Evolutionary conservation across 2,797 vertebrate species (phyloP).

Genomic region (Ibycter americanus): DNA sequence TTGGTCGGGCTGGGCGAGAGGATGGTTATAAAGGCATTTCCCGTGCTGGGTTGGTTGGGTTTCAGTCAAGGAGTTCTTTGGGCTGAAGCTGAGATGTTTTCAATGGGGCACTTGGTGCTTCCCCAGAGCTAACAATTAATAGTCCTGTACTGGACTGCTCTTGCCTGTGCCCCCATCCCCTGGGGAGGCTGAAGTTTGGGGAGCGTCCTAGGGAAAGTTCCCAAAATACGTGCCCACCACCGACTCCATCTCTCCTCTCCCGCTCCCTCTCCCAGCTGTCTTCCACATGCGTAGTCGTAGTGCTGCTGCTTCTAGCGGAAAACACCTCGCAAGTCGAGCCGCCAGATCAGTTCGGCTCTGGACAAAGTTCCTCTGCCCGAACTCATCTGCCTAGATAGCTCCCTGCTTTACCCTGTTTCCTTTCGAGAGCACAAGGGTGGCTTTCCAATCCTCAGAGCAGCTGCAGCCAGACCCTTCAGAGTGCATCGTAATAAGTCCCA

Average conservation of each 20-base stretch:
- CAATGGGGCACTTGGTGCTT: neutral
- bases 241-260: neutral
- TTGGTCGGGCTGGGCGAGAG: neutral
- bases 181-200: neutral
- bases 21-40: rapidly evolving
- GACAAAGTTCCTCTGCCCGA: neutral
- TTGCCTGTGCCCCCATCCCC: neutral
- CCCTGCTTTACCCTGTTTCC: conserved; percentile 13
- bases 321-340: neutral
- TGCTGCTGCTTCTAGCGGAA: conserved; percentile 23
- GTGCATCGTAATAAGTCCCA: rapidly evolving
- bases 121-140: neutral
- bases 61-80: neutral
- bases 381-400: conserved; percentile 47
- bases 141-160: rapidly evolving
- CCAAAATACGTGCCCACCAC: neutral
- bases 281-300: neutral
- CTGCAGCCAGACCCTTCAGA: neutral
- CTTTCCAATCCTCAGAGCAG: conserved; percentile 13
- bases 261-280: neutral
- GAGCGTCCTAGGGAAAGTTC: neutral
- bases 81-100: neutral
- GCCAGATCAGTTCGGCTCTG: conserved; percentile 33
- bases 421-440: conserved; percentile 16
- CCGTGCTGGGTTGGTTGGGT: rapidly evolving